phyloP scores from a whole-genome alignment of 2,113 vertebrate genomes.

The Python bivittatus region DNA sequence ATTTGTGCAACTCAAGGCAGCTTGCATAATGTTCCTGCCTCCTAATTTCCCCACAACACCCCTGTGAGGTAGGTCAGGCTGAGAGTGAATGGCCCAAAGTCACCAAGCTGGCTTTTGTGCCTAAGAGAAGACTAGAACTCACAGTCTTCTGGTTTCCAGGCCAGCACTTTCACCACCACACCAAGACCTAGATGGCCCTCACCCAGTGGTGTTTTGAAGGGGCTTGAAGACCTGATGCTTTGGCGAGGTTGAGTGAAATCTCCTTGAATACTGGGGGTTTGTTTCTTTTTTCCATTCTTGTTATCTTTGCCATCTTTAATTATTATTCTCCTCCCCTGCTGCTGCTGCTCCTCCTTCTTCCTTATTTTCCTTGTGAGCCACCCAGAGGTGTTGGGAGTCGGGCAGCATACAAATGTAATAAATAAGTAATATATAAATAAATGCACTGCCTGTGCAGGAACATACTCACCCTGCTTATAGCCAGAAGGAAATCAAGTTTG shows the following conservation, averaged over 20 bases:
- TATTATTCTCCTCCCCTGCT: no score
- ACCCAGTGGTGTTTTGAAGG: background rate
- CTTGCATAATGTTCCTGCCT: background rate
- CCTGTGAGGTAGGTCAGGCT: background rate
- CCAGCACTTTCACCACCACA: background rate
- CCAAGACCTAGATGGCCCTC: background rate
- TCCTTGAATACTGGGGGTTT: background rate
- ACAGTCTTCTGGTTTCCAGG: background rate
- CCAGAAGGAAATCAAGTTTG: constrained; percentile 89
- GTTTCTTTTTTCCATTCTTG: background rate
- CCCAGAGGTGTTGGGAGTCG: background rate
- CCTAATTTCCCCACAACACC: background rate
- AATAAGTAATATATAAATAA: background rate
- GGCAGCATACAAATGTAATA: background rate
- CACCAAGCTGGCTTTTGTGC: background rate
- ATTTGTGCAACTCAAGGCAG: background rate
- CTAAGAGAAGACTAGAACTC: background rate
- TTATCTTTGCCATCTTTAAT: background rate
- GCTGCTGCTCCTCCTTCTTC: no score
- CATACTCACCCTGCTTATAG: constrained; percentile 89
- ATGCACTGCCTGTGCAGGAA: background rate
- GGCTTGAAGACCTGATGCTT: background rate
- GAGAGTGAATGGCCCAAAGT: background rate
- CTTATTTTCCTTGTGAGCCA: no score
- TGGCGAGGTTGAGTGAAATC: background rate